Base-by-base conservation (phyloP, 1,140 invertebrate species). In the Eurosta solidaginis region DNA sequence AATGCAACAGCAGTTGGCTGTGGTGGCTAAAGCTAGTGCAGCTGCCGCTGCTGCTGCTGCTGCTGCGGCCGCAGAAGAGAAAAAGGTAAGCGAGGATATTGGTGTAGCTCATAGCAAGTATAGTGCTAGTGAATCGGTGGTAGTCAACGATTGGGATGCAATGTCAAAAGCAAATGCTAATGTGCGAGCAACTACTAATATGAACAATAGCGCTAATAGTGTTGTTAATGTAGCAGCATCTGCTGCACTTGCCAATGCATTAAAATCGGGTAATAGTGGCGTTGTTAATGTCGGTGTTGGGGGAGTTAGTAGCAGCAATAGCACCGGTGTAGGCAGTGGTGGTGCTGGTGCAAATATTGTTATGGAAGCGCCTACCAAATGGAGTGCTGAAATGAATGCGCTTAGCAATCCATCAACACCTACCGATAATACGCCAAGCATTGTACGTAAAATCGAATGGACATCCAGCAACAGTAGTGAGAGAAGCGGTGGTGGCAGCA, bases 331-430 rank as follows among this genome's bases (percentile, higher is more conserved):
- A 7, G 44, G 20, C n/a, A n/a, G n/a, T n/a, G n/a, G n/a, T n/a
- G n/a, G 74, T 36, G 45, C n/a, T 74, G 77, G 44, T 36, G 22
- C 47, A 22, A 20, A 27, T 33, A 50, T 10, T 42, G 40, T 42
- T 17, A n/a, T 47, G 59, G 54, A 50, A 52, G 63, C 36, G 45
- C 73, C 80, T 14, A 87, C 81, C 47, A 86, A 87, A 74, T 87
- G 85, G 85, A 87, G 84, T 79, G 83, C 81, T 3, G 85, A 87
- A 44, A 83, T 87, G 81, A 85, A 86, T 78, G 81, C 84, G n/a
- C 59, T 68, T 1, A 33, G 25, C 17, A 49, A 77, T 80, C 81
- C 73, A 82, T 80, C 80, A 80, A 81, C 54, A 80, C 80, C 74
- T 77, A 76, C 29, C 52, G 49, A 78, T 44, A 73, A 52, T 33